A percentile compares a stretch with the other conserved stretches of the same genome.
Conservation (phyloP, 2,888 invertebrate genomes). For the Tuta absoluta region DNA sequence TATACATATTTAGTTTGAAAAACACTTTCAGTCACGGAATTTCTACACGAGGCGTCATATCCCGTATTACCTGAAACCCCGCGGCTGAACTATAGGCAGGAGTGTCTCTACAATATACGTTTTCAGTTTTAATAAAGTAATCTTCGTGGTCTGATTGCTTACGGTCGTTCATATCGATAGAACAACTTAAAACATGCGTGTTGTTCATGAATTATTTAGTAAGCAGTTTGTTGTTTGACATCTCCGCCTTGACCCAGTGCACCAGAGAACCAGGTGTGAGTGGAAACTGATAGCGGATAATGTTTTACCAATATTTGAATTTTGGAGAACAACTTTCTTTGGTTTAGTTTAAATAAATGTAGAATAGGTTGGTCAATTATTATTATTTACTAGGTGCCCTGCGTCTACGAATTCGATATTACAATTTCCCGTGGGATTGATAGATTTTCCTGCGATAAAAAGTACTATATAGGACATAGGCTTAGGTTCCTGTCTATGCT, state of each 20-base stretch:
- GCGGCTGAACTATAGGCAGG: too few relatives aligned
- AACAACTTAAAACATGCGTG: neutral
- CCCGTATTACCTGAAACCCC: too few relatives aligned
- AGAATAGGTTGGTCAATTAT: neutral
- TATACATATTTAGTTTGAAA: too few relatives aligned
- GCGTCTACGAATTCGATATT: too few relatives aligned
- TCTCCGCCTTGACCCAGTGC: conserved; percentile 1
- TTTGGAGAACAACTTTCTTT: neutral
- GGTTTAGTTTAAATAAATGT: neutral
- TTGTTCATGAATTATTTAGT: conserved; percentile 11
- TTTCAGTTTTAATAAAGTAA: conserved; percentile 36
- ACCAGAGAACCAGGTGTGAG: neutral
- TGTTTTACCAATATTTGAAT: neutral
- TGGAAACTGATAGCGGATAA: conserved; percentile 1
- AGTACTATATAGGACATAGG: too few relatives aligned
- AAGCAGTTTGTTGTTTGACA: neutral
- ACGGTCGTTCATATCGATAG: conserved; percentile 25
- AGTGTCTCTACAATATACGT: too few relatives aligned
- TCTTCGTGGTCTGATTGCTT: conserved; percentile 45
- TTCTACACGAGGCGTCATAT: too few relatives aligned
- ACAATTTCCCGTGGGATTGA: too few relatives aligned
- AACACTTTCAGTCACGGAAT: too few relatives aligned
- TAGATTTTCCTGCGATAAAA: too few relatives aligned
- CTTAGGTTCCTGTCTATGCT: too few relatives aligned
- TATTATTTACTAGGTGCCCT: too few relatives aligned